phyloP scores from a whole-genome alignment of 2,113 vertebrate genomes.

The Cyanoliseus patagonus region DNA sequence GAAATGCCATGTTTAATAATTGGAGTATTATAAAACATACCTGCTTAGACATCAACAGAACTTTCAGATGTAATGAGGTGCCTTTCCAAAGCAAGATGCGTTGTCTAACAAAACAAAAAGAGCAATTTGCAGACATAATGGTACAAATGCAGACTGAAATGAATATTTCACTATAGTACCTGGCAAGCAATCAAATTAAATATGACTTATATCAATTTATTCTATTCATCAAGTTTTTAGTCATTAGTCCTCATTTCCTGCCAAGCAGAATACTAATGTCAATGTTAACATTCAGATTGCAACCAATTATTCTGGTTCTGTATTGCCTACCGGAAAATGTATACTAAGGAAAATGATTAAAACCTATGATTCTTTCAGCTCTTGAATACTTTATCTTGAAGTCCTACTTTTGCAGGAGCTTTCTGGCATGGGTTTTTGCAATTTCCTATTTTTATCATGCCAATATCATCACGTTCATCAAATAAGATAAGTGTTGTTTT shows the following conservation, averaged over 20 bases:
- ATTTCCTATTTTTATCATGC: background rate
- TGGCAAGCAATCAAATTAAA: background rate
- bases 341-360: background rate
- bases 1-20: background rate
- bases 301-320: background rate
- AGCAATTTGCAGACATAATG: background rate
- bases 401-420: background rate
- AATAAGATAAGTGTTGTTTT: background rate
- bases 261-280: background rate
- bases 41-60: background rate
- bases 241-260: background rate
- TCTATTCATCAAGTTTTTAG: conserved; percentile 10
- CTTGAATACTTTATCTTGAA: background rate
- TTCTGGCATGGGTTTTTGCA: background rate
- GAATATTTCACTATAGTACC: background rate
- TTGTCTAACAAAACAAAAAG: background rate
- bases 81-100: background rate
- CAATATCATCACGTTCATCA: background rate
- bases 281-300: background rate
- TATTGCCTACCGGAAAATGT: background rate
- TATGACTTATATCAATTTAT: background rate
- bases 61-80: background rate
- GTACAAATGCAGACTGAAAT: background rate
- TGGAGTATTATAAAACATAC: background rate
- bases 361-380: background rate